phyloP scores from a whole-genome alignment of 2,113 vertebrate genomes.

The Melospiza melodia region DNA sequence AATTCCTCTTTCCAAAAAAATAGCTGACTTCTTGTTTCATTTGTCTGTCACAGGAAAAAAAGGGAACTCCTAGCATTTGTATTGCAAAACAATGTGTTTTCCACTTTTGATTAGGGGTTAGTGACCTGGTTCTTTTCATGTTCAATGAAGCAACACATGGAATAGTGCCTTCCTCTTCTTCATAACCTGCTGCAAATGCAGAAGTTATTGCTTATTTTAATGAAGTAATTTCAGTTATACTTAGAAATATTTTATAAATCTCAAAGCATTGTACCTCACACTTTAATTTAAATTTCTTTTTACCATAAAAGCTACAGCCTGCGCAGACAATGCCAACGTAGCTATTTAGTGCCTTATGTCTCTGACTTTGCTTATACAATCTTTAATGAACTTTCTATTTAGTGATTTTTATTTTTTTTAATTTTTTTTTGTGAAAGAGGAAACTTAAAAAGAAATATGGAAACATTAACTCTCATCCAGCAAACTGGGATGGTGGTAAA shows the following conservation, averaged over 20 bases:
- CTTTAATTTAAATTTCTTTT: neutral
- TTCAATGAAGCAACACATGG: neutral
- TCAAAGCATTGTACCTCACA: neutral
- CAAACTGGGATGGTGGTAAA: neutral
- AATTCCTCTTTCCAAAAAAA: constrained; percentile 6
- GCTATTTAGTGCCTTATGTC: neutral
- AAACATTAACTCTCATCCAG: neutral
- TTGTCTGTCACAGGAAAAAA: neutral
- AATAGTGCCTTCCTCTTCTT: neutral
- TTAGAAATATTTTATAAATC: neutral
- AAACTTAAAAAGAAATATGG: neutral
- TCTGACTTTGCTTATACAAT: neutral
- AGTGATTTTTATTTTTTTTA: neutral
- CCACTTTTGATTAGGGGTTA: neutral
- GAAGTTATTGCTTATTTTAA: neutral
- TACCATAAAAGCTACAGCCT: neutral
- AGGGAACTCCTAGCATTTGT: neutral
- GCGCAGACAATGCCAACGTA: neutral
- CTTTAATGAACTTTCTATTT: neutral
- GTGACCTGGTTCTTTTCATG: neutral
- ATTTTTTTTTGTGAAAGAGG: neutral
- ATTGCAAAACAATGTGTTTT: neutral
- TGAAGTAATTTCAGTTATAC: neutral
- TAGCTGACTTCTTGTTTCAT: neutral
- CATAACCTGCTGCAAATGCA: neutral